Percentiles rank a stretch among this genome's conserved stretches.
Conservation (phyloP, 2,888 invertebrate genomes). For the Leptopterna dolabrata region DNA sequence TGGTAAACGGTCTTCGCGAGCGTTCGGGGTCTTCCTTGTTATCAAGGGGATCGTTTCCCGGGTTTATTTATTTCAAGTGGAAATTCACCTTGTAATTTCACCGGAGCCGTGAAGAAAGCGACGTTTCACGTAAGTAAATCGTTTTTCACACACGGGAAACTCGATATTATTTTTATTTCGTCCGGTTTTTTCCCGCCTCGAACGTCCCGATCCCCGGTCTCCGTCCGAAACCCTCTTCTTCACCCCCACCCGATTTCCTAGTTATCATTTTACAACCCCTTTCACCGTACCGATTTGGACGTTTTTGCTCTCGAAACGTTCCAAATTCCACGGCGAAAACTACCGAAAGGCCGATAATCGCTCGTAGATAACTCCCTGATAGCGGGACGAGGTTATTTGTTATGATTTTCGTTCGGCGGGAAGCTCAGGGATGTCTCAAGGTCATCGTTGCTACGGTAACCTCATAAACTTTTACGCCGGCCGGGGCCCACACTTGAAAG, state of each 20-base stretch:
- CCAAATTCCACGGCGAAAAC: not conserved
- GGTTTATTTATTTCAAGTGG: not conserved
- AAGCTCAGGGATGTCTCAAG: conserved; percentile 24
- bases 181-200: not conserved
- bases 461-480: conserved; percentile 49
- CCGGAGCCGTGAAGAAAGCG: not conserved
- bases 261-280: not conserved
- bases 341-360: not conserved
- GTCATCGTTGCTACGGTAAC: conserved; percentile 53
- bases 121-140: not conserved
- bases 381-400: conserved; percentile 28
- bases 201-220: not conserved
- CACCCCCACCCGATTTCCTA: too few relatives aligned
- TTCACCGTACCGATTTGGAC: not conserved
- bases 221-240: not conserved
- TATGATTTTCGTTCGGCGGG: conserved; percentile 46
- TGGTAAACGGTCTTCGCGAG: conserved; percentile 1
- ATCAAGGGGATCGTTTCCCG: conserved; percentile 12
- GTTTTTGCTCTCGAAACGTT: conserved; percentile 11
- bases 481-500: not conserved
- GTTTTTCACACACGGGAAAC: not conserved
- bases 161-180: not conserved
- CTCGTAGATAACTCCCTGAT: conserved; percentile 35
- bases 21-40: conserved; percentile 5
- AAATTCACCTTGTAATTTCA: not conserved